These are phyloP conservation scores for Choloepus hoffmanni DNA, from an alignment of 2,113 vertebrate genomes.

Conservation along the genomic window DNA sequence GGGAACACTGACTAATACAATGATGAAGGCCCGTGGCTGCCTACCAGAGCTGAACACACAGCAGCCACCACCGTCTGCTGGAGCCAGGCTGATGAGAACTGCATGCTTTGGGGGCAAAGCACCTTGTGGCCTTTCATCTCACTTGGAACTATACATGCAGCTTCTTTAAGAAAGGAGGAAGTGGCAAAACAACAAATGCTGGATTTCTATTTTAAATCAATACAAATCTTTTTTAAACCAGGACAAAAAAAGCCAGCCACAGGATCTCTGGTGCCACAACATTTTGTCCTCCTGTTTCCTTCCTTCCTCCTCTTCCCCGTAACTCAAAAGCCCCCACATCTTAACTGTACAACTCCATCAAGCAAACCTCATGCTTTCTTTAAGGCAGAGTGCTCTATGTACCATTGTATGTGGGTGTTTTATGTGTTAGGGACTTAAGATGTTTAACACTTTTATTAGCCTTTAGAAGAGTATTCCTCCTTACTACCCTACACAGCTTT, in stretches of 20 bases:
- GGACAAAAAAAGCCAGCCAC: background rate
- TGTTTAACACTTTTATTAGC: slow-evolving; percentile 40
- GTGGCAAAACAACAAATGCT: background rate
- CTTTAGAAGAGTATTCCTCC: slow-evolving; percentile 48
- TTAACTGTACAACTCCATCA: background rate
- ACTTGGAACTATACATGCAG: background rate
- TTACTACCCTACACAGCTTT: slow-evolving; percentile 31
- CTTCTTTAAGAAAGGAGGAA: slow-evolving; percentile 1
- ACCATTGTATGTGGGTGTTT: background rate
- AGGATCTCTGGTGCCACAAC: too few species aligned
- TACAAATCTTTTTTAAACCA: background rate
- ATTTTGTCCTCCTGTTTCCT: background rate
- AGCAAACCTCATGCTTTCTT: background rate
- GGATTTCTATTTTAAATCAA: background rate
- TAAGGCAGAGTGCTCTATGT: background rate
- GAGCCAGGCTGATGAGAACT: too few species aligned
- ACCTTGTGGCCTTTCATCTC: background rate
- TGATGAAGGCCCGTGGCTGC: background rate
- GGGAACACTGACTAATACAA: too few species aligned
- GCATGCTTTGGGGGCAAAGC: fast-evolving
- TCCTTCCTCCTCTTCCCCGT: background rate
- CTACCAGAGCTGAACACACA: background rate
- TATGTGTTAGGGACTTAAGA: slow-evolving; percentile 37
- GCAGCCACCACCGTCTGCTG: fast-evolving
- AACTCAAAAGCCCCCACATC: background rate